phyloP scores from a whole-genome alignment of 2,888 invertebrate genomes.

The Sclerodermus sp. region DNA sequence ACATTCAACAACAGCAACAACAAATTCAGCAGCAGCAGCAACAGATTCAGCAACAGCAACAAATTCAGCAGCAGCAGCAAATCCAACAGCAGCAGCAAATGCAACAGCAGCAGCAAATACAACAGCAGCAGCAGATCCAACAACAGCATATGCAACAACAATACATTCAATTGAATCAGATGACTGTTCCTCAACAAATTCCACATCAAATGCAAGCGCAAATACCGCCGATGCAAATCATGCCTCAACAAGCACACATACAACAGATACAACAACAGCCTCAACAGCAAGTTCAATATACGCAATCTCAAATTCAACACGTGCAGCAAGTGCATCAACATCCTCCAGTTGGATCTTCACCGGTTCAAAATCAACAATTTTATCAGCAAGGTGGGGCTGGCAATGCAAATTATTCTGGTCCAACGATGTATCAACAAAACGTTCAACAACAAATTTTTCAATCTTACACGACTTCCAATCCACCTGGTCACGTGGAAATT shows the following conservation, averaged over 20 bases:
- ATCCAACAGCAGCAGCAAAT: constrained; percentile 56
- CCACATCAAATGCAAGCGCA: constrained; percentile 58
- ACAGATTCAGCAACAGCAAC: too few species aligned
- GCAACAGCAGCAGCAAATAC: constrained; percentile 60
- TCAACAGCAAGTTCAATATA: constrained; percentile 42
- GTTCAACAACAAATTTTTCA: constrained; percentile 45
- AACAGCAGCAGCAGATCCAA: constrained; percentile 61
- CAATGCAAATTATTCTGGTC: constrained; percentile 30
- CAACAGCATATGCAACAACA: constrained; percentile 63
- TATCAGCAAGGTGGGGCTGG: constrained; percentile 38
- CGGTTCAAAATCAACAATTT: constrained; percentile 45
- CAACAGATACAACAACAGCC: constrained; percentile 36
- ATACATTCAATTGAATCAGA: constrained; percentile 61
- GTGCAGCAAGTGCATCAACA: constrained; percentile 51
- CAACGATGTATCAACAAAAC: constrained; percentile 42
- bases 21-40: neutral
- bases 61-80: constrained; percentile 57
- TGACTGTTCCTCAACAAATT: constrained; percentile 61
- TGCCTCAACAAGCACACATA: constrained; percentile 34
- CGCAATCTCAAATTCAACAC: constrained; percentile 45
- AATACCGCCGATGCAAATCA: constrained; percentile 23
- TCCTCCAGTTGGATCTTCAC: constrained; percentile 38
- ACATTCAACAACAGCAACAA: constrained; percentile 63
- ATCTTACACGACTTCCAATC: constrained; percentile 34
- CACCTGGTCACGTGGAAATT: constrained; percentile 43